Percentiles rank a stretch among this genome's conserved stretches.
phyloP scores from a whole-genome alignment of 2,113 vertebrate species.

The Tilapia sparmanii region DNA sequence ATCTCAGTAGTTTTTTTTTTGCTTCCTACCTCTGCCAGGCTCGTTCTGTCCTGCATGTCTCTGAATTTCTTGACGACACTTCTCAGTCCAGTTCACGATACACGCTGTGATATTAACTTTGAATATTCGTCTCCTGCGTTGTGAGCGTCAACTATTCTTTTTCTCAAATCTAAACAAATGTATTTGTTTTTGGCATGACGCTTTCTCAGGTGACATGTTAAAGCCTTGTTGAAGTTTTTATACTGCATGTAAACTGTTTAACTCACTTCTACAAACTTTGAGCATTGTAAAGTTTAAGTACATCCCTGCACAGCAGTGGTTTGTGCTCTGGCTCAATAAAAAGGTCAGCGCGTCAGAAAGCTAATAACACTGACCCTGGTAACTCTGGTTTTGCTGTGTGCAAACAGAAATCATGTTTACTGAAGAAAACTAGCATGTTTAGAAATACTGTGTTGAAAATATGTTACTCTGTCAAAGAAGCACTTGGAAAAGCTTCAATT shows the following conservation, averaged over 20 bases:
- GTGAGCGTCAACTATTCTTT: background rate
- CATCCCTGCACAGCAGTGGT: background rate
- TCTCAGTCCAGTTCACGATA: background rate
- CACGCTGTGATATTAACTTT: background rate
- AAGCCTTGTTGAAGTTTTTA: background rate
- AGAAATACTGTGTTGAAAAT: no score
- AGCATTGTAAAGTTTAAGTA: background rate
- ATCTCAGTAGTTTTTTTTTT: background rate
- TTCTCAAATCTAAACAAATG: background rate
- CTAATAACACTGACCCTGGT: background rate
- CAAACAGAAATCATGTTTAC: background rate
- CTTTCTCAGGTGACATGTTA: background rate
- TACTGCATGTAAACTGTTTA: background rate
- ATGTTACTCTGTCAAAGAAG: background rate
- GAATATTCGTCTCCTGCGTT: background rate
- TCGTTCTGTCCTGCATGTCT: background rate
- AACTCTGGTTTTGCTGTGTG: background rate
- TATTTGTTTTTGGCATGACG: background rate
- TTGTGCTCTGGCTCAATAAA: background rate
- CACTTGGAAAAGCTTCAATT: accelerated
- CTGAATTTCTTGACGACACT: background rate
- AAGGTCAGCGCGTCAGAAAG: background rate
- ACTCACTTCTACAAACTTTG: background rate
- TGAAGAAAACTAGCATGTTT: background rate
- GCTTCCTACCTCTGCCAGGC: background rate